Conservation (phyloP, 2,113 vertebrate genomes). For the Benitochromis conjunctus region DNA sequence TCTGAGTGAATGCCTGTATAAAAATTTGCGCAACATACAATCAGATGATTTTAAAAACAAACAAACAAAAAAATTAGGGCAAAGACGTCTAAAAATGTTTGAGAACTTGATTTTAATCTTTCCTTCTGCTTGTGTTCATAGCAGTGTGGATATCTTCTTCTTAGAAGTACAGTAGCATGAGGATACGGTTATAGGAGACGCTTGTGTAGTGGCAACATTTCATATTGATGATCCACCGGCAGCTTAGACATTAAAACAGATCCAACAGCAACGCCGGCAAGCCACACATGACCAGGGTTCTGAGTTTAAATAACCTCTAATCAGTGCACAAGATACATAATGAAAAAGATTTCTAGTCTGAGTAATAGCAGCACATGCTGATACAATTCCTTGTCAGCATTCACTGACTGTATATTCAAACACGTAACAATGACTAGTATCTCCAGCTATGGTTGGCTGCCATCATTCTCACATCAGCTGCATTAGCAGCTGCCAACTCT, state of each 20-base stretch:
- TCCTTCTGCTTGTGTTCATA: neutral
- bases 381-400: neutral
- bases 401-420: conserved; percentile 3
- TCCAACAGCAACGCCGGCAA: neutral
- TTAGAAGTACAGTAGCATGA: neutral
- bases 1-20: neutral
- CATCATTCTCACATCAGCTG: conserved; percentile 4
- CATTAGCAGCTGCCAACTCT: conserved; percentile 50
- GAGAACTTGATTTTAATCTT: neutral
- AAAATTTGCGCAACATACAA: neutral
- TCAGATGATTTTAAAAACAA: neutral
- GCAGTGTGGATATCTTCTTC: neutral
- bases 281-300: neutral
- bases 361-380: neutral
- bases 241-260: conserved; percentile 1
- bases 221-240: conserved; percentile 3
- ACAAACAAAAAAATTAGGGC: neutral
- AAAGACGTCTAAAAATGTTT: neutral
- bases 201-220: conserved; percentile 26
- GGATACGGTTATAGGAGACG: conserved; percentile 7
- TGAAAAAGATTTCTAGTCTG: neutral
- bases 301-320: neutral
- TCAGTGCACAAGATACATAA: neutral
- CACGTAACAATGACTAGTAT: conserved; percentile 23
- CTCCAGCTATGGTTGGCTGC: conserved; percentile 39